phyloP scores from a whole-genome alignment of 2,888 invertebrate genomes.

The Trichogramma dendrolimi region DNA sequence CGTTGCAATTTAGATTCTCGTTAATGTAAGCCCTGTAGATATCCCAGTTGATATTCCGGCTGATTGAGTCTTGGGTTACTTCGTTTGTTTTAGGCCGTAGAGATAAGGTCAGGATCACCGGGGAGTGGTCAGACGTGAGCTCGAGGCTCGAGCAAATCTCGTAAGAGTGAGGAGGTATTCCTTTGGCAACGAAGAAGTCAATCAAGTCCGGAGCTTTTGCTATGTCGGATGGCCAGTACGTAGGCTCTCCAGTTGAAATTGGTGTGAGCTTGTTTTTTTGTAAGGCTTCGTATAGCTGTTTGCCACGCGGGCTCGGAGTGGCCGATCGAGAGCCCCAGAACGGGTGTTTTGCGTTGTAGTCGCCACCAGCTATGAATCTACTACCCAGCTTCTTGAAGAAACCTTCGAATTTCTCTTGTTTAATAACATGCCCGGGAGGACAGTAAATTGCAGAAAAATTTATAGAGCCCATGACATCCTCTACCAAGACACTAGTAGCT shows the following conservation, averaged over 20 bases:
- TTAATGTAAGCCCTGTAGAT: too few relatives aligned
- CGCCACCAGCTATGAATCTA: conserved; percentile 25
- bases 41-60: too few relatives aligned
- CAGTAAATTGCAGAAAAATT: too few relatives aligned
- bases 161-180: not conserved
- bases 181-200: conserved; percentile 4
- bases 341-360: too few relatives aligned
- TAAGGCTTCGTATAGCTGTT: conserved; percentile 7
- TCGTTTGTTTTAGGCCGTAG: too few relatives aligned
- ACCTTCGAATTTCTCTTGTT: not conserved
- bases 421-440: not conserved
- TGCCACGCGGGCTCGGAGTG: conserved; percentile 13
- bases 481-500: not conserved
- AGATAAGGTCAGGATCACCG: not conserved
- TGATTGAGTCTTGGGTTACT: too few relatives aligned
- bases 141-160: not conserved
- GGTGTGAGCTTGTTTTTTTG: not conserved
- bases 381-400: conserved; percentile 24
- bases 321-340: conserved; percentile 8
- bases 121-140: conserved; percentile 7
- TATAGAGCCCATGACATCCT: too few relatives aligned
- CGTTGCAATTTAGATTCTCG: too few relatives aligned
- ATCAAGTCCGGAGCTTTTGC: conserved; percentile 4
- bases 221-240: conserved; percentile 25
- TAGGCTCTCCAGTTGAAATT: conserved; percentile 28